Evolutionary conservation across 1,140 invertebrate genomes (phyloP).

Genomic region (Magallana angulata): DNA sequence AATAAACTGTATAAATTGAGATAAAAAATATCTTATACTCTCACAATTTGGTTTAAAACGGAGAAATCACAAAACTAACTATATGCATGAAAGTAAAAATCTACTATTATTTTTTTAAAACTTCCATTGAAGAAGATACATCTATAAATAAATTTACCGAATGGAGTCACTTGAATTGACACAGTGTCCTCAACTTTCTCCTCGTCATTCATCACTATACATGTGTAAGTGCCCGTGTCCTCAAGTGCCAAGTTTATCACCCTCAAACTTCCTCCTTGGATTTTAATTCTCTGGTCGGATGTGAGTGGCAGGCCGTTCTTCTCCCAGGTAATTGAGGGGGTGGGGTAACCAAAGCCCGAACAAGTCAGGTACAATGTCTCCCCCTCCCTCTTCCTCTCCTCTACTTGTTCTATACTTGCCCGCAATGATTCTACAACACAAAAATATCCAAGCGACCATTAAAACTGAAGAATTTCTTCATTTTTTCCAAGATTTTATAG

Average conservation of each 20-base stretch:
- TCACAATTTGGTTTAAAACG: no score
- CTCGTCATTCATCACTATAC: slow-evolving; percentile 61
- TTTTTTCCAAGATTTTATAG: not conserved
- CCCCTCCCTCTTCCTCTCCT: slow-evolving; percentile 62
- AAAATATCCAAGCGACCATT: not conserved
- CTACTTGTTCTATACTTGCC: slow-evolving; percentile 57
- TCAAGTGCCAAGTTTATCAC: slow-evolving; percentile 62
- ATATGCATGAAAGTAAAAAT: no score
- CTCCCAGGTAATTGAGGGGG: slow-evolving; percentile 64
- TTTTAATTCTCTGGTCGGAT: slow-evolving; percentile 51
- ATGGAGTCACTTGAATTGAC: slow-evolving; percentile 65
- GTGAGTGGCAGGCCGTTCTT: slow-evolving; percentile 56
- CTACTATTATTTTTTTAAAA: no score
- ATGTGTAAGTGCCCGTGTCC: slow-evolving; percentile 67
- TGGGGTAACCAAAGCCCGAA: slow-evolving; percentile 64
- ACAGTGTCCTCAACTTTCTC: slow-evolving; percentile 56
- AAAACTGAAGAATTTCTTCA: not conserved
- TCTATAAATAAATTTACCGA: slow-evolving; percentile 51
- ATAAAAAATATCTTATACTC: no score
- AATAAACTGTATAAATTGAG: no score
- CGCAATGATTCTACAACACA: slow-evolving; percentile 57
- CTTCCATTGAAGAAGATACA: not conserved
- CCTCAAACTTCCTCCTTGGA: slow-evolving; percentile 59
- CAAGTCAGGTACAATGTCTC: slow-evolving; percentile 65
- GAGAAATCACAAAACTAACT: no score